These are phyloP conservation scores for Drosophila erecta DNA, from an alignment of 1,140 invertebrate genomes.

Conservation along the genomic window DNA sequence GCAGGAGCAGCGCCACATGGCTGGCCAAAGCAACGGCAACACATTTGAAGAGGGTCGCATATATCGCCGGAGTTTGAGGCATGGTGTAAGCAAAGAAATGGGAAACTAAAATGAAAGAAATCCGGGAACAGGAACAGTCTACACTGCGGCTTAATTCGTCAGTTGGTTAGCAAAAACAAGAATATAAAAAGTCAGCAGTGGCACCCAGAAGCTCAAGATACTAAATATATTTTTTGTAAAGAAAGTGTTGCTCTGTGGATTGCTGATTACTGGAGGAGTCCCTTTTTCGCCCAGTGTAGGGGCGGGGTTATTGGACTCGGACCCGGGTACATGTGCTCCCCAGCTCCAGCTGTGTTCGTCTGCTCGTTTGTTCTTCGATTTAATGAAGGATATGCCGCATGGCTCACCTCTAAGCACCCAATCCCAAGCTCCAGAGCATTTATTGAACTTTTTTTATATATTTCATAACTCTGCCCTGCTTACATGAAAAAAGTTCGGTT, in stretches of 20 bases:
- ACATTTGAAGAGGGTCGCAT: slow-evolving; percentile 81
- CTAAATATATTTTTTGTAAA: too few relatives aligned
- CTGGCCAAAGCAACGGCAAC: slow-evolving; percentile 63
- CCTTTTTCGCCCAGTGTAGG: slow-evolving; percentile 4
- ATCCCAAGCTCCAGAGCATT: slow-evolving; percentile 30
- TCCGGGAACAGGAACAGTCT: slow-evolving; percentile 47
- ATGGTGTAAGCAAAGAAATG: slow-evolving; percentile 66
- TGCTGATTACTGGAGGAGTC: background rate
- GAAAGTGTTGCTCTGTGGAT: too few relatives aligned
- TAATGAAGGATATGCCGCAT: slow-evolving; percentile 82
- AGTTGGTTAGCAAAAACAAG: background rate
- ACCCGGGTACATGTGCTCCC: slow-evolving; percentile 47
- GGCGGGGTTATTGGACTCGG: slow-evolving; percentile 40
- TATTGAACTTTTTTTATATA: slow-evolving; percentile 49
- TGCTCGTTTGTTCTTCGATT: slow-evolving; percentile 83
- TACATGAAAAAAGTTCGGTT: slow-evolving; percentile 61
- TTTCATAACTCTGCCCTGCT: slow-evolving; percentile 71
- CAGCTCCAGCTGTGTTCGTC: slow-evolving; percentile 50
- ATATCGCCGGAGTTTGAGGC: slow-evolving; percentile 52
- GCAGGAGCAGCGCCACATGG: slow-evolving; percentile 64
- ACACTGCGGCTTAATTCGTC: background rate
- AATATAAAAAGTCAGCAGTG: too few relatives aligned
- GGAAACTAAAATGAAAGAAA: slow-evolving; percentile 83
- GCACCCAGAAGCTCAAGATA: too few relatives aligned
- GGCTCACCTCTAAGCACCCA: slow-evolving; percentile 56